Percentiles rank a stretch among this genome's conserved stretches.
phyloP scores from a whole-genome alignment of 1,140 invertebrate genomes.

The Maniola jurtina region DNA sequence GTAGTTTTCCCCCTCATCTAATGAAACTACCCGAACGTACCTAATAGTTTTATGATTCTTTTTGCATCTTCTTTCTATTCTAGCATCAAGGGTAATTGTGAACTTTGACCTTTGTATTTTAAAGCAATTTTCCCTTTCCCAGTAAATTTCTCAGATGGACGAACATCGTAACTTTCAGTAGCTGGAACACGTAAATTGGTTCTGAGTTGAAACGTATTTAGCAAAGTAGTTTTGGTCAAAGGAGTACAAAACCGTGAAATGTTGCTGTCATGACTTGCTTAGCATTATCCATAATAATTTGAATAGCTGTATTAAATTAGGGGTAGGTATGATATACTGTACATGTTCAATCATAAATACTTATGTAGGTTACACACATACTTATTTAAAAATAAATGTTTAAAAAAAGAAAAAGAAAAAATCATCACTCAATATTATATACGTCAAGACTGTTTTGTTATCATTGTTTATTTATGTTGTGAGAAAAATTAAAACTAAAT shows the following conservation, averaged over 20 bases:
- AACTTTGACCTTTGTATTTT: conserved; percentile 1
- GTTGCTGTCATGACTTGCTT: background rate
- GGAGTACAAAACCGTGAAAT: background rate
- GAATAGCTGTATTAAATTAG: no score
- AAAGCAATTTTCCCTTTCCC: background rate
- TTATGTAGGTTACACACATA: no score
- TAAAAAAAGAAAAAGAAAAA: no score
- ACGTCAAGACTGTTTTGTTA: no score
- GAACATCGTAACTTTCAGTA: background rate
- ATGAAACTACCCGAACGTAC: no score
- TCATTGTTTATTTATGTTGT: no score
- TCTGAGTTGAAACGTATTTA: background rate
- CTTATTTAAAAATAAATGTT: no score
- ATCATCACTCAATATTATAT: no score
- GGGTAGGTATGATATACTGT: no score
- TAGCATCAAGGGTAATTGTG: background rate
- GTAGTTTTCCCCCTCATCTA: no score
- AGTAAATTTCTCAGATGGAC: background rate
- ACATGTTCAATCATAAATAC: no score
- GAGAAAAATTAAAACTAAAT: no score
- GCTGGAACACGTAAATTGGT: background rate
- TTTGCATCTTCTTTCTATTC: background rate
- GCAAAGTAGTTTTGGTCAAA: background rate
- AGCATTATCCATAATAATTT: background rate
- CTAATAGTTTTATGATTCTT: background rate